Base-by-base conservation (phyloP, 2,797 vertebrate species). In the Toxotes lorentzi region DNA sequence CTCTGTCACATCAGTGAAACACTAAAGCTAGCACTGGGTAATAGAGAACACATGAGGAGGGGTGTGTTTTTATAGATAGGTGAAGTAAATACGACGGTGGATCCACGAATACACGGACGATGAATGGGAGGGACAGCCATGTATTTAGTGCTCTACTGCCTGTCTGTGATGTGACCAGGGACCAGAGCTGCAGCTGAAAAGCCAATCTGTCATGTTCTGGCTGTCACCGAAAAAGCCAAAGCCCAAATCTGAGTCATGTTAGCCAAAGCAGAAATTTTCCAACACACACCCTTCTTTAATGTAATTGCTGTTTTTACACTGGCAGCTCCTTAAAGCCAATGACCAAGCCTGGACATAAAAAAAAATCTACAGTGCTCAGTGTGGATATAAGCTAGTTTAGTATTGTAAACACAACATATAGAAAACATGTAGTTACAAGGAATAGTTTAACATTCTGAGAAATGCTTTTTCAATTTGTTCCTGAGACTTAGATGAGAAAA, bases 11-110 rank as follows among this genome's bases (percentile, higher is more conserved):
- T 88, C 82, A 79, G 24, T 87, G 70, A 86, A 91, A 86, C 69
- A 72, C 65, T 89, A 80, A 47, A 89, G 78, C 70, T 76, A 73
- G 32, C 10, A 19, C 41, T 54, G 51, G 41, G 12, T 90, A 90
- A 90, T 89, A 77, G 56, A 80, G 76, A 88, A 66, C 87, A 90
- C 84, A 83, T 92, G 90, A 68, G n/a, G 30, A 70, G 54, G n/a
- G 73, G 40, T 53, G 76, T 47, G 68, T 82, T 85, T 89, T 70
- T 61, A 77, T 27, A 77, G 58, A 82, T 80, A 83, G 70, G 47
- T 76, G 45, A 85, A 69, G 77, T 72, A 79, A 81, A 85, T 79
- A 85, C 66, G 73, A 61, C 27, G 70, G 53, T 38, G 60, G 65
- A 79, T 81, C 19, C 23, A 73, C 27, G 27, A 30, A 32, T 62